A percentile compares a stretch with the other conserved stretches of the same genome.
phyloP scores from a whole-genome alignment of 2,888 invertebrate species.

The Protophormia terraenovae region DNA sequence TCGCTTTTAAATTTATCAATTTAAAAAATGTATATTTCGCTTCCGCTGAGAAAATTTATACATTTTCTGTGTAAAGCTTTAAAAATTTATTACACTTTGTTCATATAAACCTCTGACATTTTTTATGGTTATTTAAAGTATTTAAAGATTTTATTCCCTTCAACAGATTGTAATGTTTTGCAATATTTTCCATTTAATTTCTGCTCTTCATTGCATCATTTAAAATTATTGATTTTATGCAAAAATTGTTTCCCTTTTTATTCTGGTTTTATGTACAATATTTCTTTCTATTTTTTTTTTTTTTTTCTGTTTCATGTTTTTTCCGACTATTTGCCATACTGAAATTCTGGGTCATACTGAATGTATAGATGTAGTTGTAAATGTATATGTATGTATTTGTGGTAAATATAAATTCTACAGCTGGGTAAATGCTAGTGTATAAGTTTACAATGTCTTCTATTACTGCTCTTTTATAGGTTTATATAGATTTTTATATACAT shows the following conservation, averaged over 20 bases:
- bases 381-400: conserved; percentile 2
- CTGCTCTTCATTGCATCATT: conserved; percentile 62
- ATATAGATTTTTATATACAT: conserved; percentile 5
- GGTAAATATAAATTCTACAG: conserved; percentile 1
- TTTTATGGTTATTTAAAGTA: conserved; percentile 25
- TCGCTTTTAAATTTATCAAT: too few relatives aligned
- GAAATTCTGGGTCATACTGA: conserved; percentile 63
- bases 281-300: too few relatives aligned
- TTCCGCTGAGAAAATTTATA: neutral
- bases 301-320: conserved; percentile 16
- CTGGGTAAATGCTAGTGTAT: conserved; percentile 21
- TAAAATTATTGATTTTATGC: conserved; percentile 67
- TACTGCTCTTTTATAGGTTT: conserved; percentile 24
- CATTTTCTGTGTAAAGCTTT: too few relatives aligned
- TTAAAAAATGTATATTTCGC: neutral
- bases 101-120: neutral
- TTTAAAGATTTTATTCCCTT: conserved; percentile 10
- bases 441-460: conserved; percentile 48
- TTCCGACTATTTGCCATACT: conserved; percentile 35
- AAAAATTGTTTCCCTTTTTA: conserved; percentile 56
- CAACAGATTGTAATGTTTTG: conserved; percentile 28
- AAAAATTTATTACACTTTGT: conserved; percentile 1
- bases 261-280: neutral
- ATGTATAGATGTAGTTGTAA: neutral
- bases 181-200: conserved; percentile 59